Evolutionary conservation across 2,797 vertebrate genomes (phyloP).

Genomic region (Halcyon smyrnensis): DNA sequence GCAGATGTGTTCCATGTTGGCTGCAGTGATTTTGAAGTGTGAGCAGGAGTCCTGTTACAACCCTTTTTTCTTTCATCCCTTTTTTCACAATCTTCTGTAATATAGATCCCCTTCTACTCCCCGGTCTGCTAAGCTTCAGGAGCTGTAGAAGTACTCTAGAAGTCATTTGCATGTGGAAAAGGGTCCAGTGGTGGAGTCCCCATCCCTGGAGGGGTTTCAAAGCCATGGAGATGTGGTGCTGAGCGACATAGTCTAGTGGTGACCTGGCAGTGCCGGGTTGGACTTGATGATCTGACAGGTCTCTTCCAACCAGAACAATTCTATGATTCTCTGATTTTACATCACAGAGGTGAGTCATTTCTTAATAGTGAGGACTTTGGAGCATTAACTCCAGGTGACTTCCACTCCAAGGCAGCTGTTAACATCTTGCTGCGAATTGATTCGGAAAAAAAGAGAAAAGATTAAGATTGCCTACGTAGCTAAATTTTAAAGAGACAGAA

Average conservation of each 20-base stretch:
- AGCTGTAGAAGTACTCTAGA: background rate
- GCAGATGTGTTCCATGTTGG: background rate
- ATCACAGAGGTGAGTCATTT: background rate
- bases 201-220: background rate
- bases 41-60: background rate
- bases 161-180: background rate
- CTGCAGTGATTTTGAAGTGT: background rate
- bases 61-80: background rate
- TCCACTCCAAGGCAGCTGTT: constrained; percentile 27
- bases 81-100: background rate
- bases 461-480: constrained; percentile 52
- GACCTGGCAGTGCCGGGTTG: background rate
- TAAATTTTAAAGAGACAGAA: constrained; percentile 49
- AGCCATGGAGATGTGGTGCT: background rate
- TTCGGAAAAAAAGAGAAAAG: background rate
- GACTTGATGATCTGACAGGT: background rate
- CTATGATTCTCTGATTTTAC: background rate
- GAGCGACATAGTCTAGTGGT: background rate
- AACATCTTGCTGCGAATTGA: constrained; percentile 17
- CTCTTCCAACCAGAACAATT: background rate
- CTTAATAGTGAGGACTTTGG: background rate
- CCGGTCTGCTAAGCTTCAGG: background rate
- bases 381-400: background rate
- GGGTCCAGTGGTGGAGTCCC: background rate
- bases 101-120: background rate